phyloP scores from a whole-genome alignment of 2,113 vertebrate genomes.

The Scytalopus superciliaris region DNA sequence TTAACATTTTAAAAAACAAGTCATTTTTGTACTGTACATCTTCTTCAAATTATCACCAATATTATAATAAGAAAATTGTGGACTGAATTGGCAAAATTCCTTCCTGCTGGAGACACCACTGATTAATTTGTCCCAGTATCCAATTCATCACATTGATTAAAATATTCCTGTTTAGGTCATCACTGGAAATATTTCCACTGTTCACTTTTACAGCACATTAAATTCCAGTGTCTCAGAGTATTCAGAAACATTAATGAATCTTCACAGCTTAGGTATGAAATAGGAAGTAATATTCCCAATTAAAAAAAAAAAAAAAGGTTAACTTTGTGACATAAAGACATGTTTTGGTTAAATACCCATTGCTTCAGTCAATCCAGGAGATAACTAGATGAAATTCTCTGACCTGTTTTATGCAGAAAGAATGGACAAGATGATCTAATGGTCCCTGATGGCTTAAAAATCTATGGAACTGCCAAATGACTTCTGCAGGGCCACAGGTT shows the following conservation, averaged over 20 bases:
- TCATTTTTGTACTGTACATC: not conserved
- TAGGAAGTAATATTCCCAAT: not conserved
- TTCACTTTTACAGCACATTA: not conserved
- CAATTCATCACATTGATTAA: slow-evolving; percentile 21
- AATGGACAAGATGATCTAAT: slow-evolving; percentile 10
- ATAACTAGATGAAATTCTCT: not conserved
- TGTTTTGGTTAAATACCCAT: not conserved
- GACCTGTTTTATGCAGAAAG: not conserved
- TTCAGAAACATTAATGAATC: not conserved
- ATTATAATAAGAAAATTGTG: not conserved
- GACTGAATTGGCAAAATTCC: not conserved
- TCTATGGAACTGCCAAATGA: slow-evolving; percentile 6
- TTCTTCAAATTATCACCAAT: not conserved
- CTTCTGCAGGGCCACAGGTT: not conserved
- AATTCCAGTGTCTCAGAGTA: not conserved
- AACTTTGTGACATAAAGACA: not conserved
- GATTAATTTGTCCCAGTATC: not conserved
- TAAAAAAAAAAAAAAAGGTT: not conserved
- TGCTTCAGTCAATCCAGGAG: not conserved
- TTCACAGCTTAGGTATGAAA: not conserved
- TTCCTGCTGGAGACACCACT: not conserved
- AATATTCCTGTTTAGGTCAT: slow-evolving; percentile 11
- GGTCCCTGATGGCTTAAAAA: slow-evolving; percentile 21
- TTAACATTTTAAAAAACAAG: not conserved
- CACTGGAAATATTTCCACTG: not conserved